Evolutionary conservation across 2,797 vertebrate genomes (phyloP), one percentile per base, ranked within the genome.

Genomic region (Mustela erminea): DNA sequence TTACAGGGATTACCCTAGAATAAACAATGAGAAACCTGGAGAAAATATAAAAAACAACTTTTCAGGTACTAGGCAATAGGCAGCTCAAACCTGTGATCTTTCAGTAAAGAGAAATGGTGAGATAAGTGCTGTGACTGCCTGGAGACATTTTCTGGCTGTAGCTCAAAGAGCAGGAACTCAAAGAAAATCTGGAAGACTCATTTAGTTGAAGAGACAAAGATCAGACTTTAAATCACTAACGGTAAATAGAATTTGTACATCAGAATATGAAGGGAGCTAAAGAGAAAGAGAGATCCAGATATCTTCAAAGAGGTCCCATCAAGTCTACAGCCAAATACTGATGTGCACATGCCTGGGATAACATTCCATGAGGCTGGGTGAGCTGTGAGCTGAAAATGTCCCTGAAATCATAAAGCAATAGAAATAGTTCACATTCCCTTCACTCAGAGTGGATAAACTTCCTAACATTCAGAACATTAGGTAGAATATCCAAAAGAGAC

Each of bases 371-470:
- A 35, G 41, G 25, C 38, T 60, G 35, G 41, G 21, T 23, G 81
- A 82, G 41, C 3, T 93, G n/a, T 7, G 78, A 1, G 32, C 20
- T 83, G 23, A 38, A 95, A 77, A 82, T n/a, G 43, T 70, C 25
- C 60, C 43, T 17, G 82, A 77, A 62, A 82, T 90, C 77, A 90
- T 38, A 64, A 0, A 21, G 7, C 29, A 52, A 43, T 35, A n/a
- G 68, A 27, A 66, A 72, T 29, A 90, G 29, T 38, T 81, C 64
- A 86, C 35, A 95, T 66, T 75, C 41, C 54, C 82, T 87, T 83
- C 20, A 83, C 2, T 77, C 75, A 83, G 32, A 95, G 25, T 56
- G 38, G 43, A 87, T 85, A 95, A 91, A 46, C 60, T 70, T 93
- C 15, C 64, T 70, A 91, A 78, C 52, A 87, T 21, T 66, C 14